A percentile compares a stretch with the other conserved stretches of the same genome.
Conservation (phyloP, 2,113 vertebrate species). For the Nibea albiflora region DNA sequence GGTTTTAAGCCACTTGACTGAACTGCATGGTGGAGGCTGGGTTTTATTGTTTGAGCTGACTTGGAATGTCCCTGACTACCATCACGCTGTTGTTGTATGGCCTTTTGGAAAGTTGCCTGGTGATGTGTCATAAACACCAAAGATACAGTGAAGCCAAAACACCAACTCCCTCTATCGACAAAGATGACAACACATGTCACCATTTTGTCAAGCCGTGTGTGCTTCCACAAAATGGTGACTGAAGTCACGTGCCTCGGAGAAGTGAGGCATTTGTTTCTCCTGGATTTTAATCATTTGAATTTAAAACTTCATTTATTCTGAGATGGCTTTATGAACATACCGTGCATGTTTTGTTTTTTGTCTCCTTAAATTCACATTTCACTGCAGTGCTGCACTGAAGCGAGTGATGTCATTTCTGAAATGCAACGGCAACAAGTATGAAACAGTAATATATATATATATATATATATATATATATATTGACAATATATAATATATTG, state of each 20-base stretch:
- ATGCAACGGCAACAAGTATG: no score
- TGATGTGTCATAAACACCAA: slow-evolving; percentile 18
- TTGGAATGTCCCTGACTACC: slow-evolving; percentile 62
- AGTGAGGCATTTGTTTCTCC: fast-evolving
- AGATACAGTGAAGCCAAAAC: background rate
- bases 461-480: no score
- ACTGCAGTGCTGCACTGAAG: no score
- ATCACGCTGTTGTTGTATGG: background rate
- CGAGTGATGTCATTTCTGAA: no score
- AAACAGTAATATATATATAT: no score
- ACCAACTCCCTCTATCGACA: slow-evolving; percentile 47
- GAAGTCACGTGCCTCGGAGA: background rate
- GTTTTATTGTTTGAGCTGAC: background rate
- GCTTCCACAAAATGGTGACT: slow-evolving; percentile 26
- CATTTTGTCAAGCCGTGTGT: slow-evolving; percentile 33
- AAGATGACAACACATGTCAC: fast-evolving
- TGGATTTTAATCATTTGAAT: background rate
- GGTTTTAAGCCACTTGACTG: fast-evolving
- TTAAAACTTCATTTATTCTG: background rate
- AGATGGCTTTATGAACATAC: background rate
- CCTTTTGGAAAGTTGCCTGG: slow-evolving; percentile 43
- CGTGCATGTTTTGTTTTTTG: no score
- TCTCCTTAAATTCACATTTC: no score
- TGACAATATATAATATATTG: no score
- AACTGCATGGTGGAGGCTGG: fast-evolving